phyloP scores from a whole-genome alignment of 37 sponge, comb jelly and placozoan genomes.

The Tethya wilhelma region DNA sequence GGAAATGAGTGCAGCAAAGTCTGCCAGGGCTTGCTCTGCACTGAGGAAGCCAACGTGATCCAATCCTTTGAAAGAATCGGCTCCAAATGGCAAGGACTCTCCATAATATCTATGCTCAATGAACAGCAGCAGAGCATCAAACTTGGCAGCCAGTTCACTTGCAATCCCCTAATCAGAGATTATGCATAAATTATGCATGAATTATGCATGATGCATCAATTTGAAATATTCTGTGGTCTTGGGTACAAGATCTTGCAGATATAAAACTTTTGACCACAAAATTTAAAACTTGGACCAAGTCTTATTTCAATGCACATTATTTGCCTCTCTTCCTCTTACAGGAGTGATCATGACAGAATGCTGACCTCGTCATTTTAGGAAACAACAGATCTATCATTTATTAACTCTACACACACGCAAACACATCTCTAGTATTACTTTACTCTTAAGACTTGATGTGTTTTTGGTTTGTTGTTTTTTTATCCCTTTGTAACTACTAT shows the following conservation, averaged over 20 bases:
- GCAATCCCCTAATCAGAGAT: slow-evolving; percentile 74
- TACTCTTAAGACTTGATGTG: too few species aligned
- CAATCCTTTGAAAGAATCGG: slow-evolving; percentile 51
- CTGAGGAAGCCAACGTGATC: slow-evolving; percentile 68
- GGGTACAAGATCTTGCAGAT: neutral
- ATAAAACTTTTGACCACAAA: slow-evolving; percentile 1
- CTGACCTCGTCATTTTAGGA: too few species aligned
- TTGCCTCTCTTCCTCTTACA: too few species aligned
- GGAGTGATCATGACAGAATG: too few species aligned
- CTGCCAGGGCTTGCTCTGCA: slow-evolving; percentile 89
- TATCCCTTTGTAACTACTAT: too few species aligned
- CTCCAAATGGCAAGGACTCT: slow-evolving; percentile 89
- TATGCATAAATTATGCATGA: neutral
- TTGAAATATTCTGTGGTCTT: neutral
- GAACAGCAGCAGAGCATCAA: slow-evolving; percentile 87
- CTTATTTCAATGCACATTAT: too few species aligned
- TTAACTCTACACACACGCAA: too few species aligned
- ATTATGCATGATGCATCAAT: neutral
- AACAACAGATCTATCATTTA: too few species aligned
- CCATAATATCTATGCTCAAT: slow-evolving; percentile 99
- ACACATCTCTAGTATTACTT: too few species aligned
- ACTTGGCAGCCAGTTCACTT: slow-evolving; percentile 84
- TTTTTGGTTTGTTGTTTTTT: too few species aligned
- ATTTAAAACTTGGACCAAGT: too few species aligned
- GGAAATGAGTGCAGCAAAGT: slow-evolving; percentile 78